These are phyloP conservation scores for Caenorhabditis tropicalis DNA, from an alignment of 1,140 invertebrate species.

Conservation along the genomic window DNA sequence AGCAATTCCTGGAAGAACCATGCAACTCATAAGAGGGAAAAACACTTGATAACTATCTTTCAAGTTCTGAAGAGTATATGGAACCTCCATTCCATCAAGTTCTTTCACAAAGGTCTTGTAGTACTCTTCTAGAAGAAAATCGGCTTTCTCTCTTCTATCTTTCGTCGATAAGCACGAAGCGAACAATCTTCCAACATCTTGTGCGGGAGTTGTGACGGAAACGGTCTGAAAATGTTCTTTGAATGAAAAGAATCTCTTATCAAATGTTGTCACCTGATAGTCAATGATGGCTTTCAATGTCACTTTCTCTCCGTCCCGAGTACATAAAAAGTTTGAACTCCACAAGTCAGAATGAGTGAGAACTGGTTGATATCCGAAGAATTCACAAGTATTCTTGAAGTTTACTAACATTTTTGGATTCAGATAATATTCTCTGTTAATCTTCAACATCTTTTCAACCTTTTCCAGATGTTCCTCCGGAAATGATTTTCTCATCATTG, in stretches of 20 bases:
- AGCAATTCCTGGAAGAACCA: conserved; percentile 22
- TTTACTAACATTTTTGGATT: background rate
- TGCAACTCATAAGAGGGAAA: background rate
- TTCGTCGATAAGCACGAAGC: background rate
- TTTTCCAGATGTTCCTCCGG: background rate
- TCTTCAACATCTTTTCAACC: conserved; percentile 14
- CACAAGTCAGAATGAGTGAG: conserved; percentile 33
- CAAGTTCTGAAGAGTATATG: background rate
- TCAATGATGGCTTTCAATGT: conserved; percentile 20
- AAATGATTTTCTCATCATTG: background rate
- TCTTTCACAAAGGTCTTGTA: conserved; percentile 5
- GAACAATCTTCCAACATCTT: conserved; percentile 24
- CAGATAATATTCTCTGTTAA: conserved; percentile 9
- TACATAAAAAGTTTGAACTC: conserved; percentile 31
- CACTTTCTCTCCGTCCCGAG: background rate
- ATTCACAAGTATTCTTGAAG: conserved; percentile 17
- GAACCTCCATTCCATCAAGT: conserved; percentile 18
- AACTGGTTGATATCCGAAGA: conserved; percentile 33
- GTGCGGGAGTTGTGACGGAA: background rate
- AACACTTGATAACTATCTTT: conserved; percentile 10
- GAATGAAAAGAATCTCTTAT: background rate
- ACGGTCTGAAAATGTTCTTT: background rate
- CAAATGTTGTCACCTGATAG: background rate
- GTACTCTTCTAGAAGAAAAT: conserved; percentile 24
- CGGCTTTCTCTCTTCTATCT: conserved; percentile 25